Conservation (phyloP, 2,888 invertebrate genomes). For the Cantharis nigra region DNA sequence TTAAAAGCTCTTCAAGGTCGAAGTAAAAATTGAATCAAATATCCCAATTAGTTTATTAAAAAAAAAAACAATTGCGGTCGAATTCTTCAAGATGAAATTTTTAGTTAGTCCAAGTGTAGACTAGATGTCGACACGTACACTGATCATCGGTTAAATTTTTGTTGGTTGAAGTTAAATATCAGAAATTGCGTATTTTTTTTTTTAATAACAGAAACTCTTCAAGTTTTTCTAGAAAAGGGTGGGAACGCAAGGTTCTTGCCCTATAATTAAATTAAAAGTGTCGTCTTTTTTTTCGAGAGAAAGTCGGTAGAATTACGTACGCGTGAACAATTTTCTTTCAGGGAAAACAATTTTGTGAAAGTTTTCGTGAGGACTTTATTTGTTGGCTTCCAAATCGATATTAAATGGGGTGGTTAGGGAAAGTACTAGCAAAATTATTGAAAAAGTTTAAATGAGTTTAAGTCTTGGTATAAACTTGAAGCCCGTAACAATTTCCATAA, state of each 20-base stretch:
- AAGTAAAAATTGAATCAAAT: neutral
- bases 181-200: neutral
- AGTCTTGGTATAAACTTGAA: neutral
- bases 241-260: neutral
- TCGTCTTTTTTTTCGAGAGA: neutral
- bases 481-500: neutral
- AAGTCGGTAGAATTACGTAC: neutral
- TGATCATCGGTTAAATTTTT: neutral
- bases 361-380: neutral
- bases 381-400: neutral
- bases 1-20: neutral
- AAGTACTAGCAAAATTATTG: neutral
- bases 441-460: neutral
- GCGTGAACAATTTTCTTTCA: neutral
- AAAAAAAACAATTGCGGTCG: neutral
- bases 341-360: neutral
- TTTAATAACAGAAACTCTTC: neutral
- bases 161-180: neutral
- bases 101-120: neutral
- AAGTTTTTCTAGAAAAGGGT: neutral
- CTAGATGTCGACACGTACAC: neutral
- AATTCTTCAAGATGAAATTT: neutral
- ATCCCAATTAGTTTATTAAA: neutral
- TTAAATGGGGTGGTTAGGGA: neutral
- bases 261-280: neutral